These are phyloP conservation scores for Trichopria drosophilae DNA, from an alignment of 2,888 invertebrate genomes.

Conservation along the genomic window DNA sequence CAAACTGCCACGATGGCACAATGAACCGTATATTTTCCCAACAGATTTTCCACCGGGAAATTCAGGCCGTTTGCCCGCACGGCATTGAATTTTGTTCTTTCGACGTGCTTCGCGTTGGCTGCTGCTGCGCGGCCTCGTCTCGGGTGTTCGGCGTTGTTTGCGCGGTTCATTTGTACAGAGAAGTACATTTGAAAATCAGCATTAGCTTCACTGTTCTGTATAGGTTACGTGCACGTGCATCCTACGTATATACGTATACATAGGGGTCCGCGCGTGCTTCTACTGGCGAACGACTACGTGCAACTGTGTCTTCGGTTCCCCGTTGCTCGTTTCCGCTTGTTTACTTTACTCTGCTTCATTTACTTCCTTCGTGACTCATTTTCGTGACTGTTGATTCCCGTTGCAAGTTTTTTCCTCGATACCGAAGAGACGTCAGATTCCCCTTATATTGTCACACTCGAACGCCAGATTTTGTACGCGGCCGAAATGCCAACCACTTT, in stretches of 20 bases:
- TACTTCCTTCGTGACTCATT: constrained; percentile 39
- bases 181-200: constrained; percentile 43
- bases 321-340: constrained; percentile 39
- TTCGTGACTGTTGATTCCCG: constrained; percentile 31
- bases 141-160: constrained; percentile 36
- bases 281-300: constrained; percentile 6
- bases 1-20: constrained; percentile 37
- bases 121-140: too few relatives aligned
- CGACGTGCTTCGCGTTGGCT: too few relatives aligned
- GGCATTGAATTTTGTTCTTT: too few relatives aligned
- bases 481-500: too few relatives aligned
- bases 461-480: too few relatives aligned
- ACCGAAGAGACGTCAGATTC: too few relatives aligned
- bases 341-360: constrained; percentile 43
- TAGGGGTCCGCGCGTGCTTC: constrained; percentile 1
- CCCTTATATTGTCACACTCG: too few relatives aligned
- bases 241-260: too few relatives aligned
- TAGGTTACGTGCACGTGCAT: too few relatives aligned
- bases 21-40: constrained; percentile 47
- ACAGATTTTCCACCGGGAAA: constrained; percentile 44
- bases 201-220: too few relatives aligned
- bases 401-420: constrained; percentile 25
- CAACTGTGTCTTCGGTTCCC: not conserved
- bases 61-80: constrained; percentile 37
- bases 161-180: constrained; percentile 37